These are phyloP conservation scores for Aphaenogaster floridana DNA, from an alignment of 1,140 invertebrate species.

Conservation along the genomic window DNA sequence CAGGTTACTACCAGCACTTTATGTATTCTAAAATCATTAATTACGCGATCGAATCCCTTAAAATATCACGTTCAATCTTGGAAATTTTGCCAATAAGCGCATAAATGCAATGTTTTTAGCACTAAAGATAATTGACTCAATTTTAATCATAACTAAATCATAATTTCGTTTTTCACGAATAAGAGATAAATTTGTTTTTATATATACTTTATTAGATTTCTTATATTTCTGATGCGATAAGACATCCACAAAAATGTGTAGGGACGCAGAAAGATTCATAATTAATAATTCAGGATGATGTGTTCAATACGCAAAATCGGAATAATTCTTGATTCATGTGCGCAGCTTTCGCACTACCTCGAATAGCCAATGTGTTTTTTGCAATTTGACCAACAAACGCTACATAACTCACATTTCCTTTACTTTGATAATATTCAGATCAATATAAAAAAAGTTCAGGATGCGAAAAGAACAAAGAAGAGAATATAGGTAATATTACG, in stretches of 20 bases:
- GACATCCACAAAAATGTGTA: neutral
- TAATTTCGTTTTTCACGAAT: neutral
- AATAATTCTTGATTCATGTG: slow-evolving; percentile 32
- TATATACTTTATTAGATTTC: neutral
- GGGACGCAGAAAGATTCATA: neutral
- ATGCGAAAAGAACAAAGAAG: neutral
- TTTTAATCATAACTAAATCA: slow-evolving; percentile 7
- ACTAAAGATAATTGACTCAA: slow-evolving; percentile 52
- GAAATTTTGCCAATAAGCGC: slow-evolving; percentile 35
- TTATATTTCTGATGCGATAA: slow-evolving; percentile 14
- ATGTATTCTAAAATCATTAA: neutral
- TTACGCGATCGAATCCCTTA: neutral
- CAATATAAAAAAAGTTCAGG: neutral
- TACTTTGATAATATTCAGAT: neutral
- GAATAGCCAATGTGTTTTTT: slow-evolving; percentile 30
- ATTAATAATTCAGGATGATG: slow-evolving; percentile 43
- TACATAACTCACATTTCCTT: slow-evolving; percentile 3
- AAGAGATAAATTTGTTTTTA: neutral
- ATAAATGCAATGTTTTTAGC: slow-evolving; percentile 63
- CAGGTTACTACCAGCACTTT: neutral
- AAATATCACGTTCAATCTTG: slow-evolving; percentile 16
- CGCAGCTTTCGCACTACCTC: neutral
- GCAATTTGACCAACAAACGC: neutral
- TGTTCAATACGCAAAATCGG: slow-evolving; percentile 1
- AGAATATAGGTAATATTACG: slow-evolving; percentile 11